Evolutionary conservation across 2,797 vertebrate genomes (phyloP).

Genomic region (Oreortyx pictus): DNA sequence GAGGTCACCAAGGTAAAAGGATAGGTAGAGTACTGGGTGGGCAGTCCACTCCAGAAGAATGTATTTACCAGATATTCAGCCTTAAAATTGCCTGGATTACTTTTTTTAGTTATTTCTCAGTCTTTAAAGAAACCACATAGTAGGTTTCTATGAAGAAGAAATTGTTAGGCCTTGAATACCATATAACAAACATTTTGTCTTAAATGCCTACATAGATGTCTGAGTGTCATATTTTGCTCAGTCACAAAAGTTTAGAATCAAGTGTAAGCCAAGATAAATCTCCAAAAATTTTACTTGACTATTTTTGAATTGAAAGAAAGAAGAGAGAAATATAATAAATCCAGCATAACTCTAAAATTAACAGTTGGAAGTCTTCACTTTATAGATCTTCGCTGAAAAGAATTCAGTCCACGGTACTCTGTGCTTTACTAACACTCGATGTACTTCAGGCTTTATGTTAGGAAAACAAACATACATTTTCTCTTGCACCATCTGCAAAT

Average conservation of each 20-base stretch:
- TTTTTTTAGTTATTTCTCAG: not conserved
- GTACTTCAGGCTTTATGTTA: not conserved
- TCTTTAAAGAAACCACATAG: not conserved
- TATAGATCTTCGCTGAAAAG: not conserved
- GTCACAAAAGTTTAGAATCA: not conserved
- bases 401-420: not conserved
- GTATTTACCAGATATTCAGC: not conserved
- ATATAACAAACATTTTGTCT: not conserved
- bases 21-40: not conserved
- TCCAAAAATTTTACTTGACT: not conserved
- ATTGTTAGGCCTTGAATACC: not conserved
- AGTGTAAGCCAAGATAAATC: not conserved
- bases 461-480: not conserved
- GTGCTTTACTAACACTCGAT: not conserved
- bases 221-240: not conserved
- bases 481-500: not conserved
- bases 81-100: not conserved
- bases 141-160: not conserved
- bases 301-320: not conserved
- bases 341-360: not conserved
- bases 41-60: not conserved
- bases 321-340: not conserved
- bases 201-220: fast-evolving
- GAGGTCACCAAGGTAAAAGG: not conserved
- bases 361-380: not conserved